These are phyloP conservation scores for Sipha maydis DNA, from an alignment of 2,888 invertebrate genomes.

Conservation along the genomic window DNA sequence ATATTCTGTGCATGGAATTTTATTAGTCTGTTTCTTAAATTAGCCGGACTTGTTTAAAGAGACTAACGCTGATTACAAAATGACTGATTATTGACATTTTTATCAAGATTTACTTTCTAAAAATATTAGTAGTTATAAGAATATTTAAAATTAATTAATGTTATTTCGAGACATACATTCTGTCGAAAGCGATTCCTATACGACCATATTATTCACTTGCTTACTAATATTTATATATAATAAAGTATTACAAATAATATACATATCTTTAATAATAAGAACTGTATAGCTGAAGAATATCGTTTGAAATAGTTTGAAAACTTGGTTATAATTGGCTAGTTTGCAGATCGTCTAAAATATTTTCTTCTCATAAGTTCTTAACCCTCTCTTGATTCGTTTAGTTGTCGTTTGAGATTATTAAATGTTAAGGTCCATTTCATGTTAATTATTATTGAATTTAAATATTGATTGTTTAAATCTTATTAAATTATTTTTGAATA, in stretches of 20 bases:
- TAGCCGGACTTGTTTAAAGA: constrained; percentile 11
- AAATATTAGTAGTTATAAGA: not conserved
- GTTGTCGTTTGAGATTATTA: not conserved
- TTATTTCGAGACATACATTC: not conserved
- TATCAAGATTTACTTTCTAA: constrained; percentile 2
- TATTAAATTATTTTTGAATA: too few relatives aligned
- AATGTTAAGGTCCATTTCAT: not conserved
- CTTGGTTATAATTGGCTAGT: too few relatives aligned
- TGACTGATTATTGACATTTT: constrained; percentile 15
- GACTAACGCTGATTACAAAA: not conserved
- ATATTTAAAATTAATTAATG: not conserved
- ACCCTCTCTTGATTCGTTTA: too few relatives aligned
- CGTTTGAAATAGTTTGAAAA: too few relatives aligned
- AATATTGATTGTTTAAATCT: not conserved
- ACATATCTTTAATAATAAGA: too few relatives aligned
- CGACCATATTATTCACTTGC: too few relatives aligned
- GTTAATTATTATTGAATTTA: not conserved
- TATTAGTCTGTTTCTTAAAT: not conserved
- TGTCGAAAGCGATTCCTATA: not conserved
- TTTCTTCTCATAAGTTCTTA: too few relatives aligned
- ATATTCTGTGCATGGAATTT: constrained; percentile 30
- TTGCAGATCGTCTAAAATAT: too few relatives aligned
- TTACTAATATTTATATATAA: too few relatives aligned
- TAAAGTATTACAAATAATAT: too few relatives aligned
- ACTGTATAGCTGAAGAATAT: too few relatives aligned